Conservation (phyloP, 2,888 invertebrate species). For the Nasonovia ribisnigri region DNA sequence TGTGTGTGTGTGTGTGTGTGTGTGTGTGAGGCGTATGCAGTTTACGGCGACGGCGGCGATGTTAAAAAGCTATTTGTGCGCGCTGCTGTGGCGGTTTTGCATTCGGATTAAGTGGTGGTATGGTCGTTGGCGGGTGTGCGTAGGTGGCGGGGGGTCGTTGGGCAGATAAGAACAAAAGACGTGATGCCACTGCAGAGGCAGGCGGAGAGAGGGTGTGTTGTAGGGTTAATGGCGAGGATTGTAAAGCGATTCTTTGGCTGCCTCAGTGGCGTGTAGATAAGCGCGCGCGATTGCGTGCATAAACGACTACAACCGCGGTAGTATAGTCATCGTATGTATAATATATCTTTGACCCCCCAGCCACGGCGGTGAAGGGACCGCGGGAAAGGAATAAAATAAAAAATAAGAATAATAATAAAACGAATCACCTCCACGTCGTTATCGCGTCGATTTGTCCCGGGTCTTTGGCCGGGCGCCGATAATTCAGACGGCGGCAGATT, state of each 20-base stretch:
- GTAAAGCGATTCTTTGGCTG: constrained; percentile 59
- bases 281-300: constrained; percentile 40
- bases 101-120: constrained; percentile 41
- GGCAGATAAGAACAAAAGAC: constrained; percentile 63
- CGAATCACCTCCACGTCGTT: constrained; percentile 40
- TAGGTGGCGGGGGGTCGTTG: not conserved
- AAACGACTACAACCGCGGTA: constrained; percentile 49
- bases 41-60: not conserved
- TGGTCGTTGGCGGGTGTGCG: not conserved
- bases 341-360: constrained; percentile 20
- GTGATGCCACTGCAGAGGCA: not conserved
- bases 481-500: not conserved
- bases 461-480: not conserved
- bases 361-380: not conserved
- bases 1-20: not conserved
- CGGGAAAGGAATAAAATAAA: constrained; percentile 14
- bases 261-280: constrained; percentile 30
- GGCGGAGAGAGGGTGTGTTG: not conserved
- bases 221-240: constrained; percentile 64
- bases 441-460: constrained; percentile 57
- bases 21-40: not conserved
- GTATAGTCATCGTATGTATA: not conserved
- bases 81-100: constrained; percentile 33
- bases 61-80: constrained; percentile 57
- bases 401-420: constrained; percentile 19